Percentiles rank a stretch among this genome's conserved stretches.
Conservation (phyloP, 2,113 vertebrate genomes). For the Spea bombifrons region DNA sequence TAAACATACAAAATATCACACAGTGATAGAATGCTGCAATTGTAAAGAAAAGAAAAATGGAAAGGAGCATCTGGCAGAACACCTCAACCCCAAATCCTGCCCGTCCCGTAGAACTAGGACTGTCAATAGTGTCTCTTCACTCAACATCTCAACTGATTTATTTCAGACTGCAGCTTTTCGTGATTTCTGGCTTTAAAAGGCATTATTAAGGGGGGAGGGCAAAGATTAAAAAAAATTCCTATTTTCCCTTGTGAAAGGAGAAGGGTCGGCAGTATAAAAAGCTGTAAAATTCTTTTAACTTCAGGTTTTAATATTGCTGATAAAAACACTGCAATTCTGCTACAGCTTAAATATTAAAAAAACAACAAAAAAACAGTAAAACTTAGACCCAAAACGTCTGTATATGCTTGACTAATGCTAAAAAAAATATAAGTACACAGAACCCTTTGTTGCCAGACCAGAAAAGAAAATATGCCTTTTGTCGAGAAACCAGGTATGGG, state of each 20-base stretch:
- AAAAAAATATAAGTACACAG: conserved; percentile 53
- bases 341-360: conserved; percentile 89
- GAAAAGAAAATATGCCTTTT: neutral
- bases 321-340: conserved; percentile 68
- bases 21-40: conserved; percentile 91
- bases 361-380: conserved; percentile 73
- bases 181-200: conserved; percentile 15
- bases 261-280: conserved; percentile 6
- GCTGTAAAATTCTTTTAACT: conserved; percentile 23
- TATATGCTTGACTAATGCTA: conserved; percentile 77
- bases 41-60: conserved; percentile 53
- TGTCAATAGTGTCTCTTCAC: neutral
- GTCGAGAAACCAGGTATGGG: neutral
- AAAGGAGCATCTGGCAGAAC: conserved; percentile 8
- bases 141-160: too few species aligned
- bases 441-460: conserved; percentile 6
- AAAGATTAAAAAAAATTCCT: neutral
- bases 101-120: neutral
- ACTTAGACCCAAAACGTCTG: conserved; percentile 88
- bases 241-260: conserved; percentile 3
- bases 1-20: conserved; percentile 96
- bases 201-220: neutral
- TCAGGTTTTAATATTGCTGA: conserved; percentile 9
- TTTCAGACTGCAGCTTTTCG: conserved; percentile 3
- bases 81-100: conserved; percentile 18